Evolutionary conservation across 2,797 vertebrate species (phyloP).

Genomic region (Crocidura indochinensis): DNA sequence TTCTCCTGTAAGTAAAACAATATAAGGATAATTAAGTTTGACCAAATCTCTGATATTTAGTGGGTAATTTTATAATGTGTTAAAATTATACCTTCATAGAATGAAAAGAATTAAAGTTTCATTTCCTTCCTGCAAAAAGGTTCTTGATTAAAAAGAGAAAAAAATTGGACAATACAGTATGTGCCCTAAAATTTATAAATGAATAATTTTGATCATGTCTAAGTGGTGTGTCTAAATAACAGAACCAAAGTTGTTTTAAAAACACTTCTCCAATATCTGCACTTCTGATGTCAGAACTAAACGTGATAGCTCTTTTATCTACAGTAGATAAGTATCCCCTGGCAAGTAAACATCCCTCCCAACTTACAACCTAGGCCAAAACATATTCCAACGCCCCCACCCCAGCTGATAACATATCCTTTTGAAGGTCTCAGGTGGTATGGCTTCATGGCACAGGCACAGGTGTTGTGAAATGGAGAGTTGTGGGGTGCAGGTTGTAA

Average conservation of each 20-base stretch:
- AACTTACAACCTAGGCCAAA: constrained; percentile 9
- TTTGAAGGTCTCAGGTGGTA: not conserved
- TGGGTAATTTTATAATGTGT: not conserved
- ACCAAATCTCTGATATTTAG: not conserved
- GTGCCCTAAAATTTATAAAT: constrained; percentile 36
- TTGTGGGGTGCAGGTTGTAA: not conserved
- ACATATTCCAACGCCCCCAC: constrained; percentile 44
- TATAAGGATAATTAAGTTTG: not conserved
- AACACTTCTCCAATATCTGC: constrained; percentile 51
- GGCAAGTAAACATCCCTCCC: constrained; percentile 57
- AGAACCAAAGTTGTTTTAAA: constrained; percentile 53
- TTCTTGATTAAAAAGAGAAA: constrained; percentile 6
- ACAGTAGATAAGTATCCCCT: constrained; percentile 33
- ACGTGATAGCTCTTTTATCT: constrained; percentile 67
- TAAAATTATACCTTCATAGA: constrained; percentile 60
- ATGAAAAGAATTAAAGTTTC: constrained; percentile 32
- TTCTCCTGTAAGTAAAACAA: not conserved
- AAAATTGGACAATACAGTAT: not conserved
- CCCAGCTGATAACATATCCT: not conserved
- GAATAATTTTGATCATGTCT: not conserved
- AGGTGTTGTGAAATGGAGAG: not conserved
- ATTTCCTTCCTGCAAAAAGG: constrained; percentile 60
- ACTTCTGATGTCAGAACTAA: constrained; percentile 65
- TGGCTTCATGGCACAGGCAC: not conserved
- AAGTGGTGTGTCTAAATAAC: not conserved